A percentile compares a stretch with the other conserved stretches of the same genome.
Evolutionary conservation across 2,797 vertebrate genomes (phyloP).

Genomic region (Peromyscus nudipes): DNA sequence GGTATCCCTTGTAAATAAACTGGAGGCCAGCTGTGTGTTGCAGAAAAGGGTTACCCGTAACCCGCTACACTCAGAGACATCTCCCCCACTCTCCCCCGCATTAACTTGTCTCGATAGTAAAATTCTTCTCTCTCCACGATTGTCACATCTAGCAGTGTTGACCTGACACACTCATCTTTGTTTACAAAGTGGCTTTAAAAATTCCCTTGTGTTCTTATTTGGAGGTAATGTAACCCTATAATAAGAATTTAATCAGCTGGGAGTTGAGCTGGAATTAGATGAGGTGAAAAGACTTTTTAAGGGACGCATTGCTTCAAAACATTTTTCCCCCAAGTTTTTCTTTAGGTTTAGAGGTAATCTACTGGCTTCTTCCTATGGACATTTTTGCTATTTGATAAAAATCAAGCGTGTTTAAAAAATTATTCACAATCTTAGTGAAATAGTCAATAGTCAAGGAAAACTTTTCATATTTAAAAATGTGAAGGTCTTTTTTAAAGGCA

Average conservation of each 20-base stretch:
- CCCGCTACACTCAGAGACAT: not conserved
- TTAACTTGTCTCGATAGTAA: constrained; percentile 52
- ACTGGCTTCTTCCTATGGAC: constrained; percentile 3
- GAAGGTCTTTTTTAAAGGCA: not conserved
- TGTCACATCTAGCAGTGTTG: constrained; percentile 63
- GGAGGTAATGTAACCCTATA: not conserved
- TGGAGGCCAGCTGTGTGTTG: not conserved
- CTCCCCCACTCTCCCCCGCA: not conserved
- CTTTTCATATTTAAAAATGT: constrained; percentile 13
- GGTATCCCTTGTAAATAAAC: not conserved
- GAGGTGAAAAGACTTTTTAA: not conserved
- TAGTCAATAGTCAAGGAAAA: constrained; percentile 41
- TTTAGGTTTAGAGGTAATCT: constrained; percentile 42
- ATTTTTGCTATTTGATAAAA: constrained; percentile 52
- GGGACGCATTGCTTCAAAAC: not conserved
- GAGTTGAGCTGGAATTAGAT: not conserved
- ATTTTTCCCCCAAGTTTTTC: not conserved
- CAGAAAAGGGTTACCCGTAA: constrained; percentile 17
- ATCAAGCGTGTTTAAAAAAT: constrained; percentile 8
- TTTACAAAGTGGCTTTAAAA: constrained; percentile 43
- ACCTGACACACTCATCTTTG: constrained; percentile 22
- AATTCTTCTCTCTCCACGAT: not conserved
- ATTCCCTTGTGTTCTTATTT: not conserved
- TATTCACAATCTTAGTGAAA: not conserved
- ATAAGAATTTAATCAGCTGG: constrained; percentile 54